Evolutionary conservation across 2,888 invertebrate genomes (phyloP).

Genomic region (Pycnomerus fuliginosus): DNA sequence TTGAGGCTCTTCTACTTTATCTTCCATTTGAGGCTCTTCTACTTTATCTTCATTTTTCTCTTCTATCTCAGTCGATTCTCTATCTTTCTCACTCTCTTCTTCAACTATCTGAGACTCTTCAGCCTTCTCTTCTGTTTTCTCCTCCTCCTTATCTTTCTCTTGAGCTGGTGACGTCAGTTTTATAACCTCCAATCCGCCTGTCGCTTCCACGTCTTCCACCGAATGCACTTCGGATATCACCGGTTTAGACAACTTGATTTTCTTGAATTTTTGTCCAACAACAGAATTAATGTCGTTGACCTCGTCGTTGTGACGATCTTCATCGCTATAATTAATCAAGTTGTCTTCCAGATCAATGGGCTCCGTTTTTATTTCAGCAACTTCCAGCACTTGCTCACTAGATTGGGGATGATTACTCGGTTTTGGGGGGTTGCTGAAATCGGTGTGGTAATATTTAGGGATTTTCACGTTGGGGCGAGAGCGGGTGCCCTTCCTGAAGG

Average conservation of each 20-base stretch:
- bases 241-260: constrained; percentile 16
- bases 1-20: background rate
- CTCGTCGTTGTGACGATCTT: constrained; percentile 4
- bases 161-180: constrained; percentile 13
- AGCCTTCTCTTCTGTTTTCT: background rate
- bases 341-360: constrained; percentile 45
- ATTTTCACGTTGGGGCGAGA: constrained; percentile 51
- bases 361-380: constrained; percentile 47
- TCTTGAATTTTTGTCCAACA: constrained; percentile 9
- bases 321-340: constrained; percentile 24
- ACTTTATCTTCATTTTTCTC: background rate
- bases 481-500: constrained; percentile 48
- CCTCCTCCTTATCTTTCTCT: background rate
- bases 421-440: constrained; percentile 29
- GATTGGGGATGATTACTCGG: too few species aligned
- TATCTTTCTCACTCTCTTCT: background rate
- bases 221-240: constrained; percentile 17
- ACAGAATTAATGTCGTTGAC: background rate
- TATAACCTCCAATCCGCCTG: constrained; percentile 20
- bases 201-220: constrained; percentile 6
- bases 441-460: constrained; percentile 47
- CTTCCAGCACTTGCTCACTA: too few species aligned
- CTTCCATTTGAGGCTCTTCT: background rate
- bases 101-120: background rate
- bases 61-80: background rate